Percentiles rank a stretch among this genome's conserved stretches.
Evolutionary conservation across 2,888 invertebrate species (phyloP).

Genomic region (Xestia sexstrigata): DNA sequence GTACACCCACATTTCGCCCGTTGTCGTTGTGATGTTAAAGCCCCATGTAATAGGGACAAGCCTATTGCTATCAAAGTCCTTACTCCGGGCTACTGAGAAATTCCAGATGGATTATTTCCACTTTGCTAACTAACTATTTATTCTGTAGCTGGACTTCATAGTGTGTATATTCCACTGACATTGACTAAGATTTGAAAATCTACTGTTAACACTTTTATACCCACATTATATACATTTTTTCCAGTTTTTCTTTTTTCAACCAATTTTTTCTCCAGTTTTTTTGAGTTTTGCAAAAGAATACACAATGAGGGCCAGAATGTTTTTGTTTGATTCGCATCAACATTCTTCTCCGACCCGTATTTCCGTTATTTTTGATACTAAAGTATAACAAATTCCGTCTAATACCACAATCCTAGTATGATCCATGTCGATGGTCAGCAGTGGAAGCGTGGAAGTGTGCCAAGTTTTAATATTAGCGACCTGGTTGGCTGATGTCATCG

Average conservation of each 20-base stretch:
- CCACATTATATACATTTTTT: too few species aligned
- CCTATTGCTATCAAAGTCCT: too few species aligned
- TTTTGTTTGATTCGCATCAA: background rate
- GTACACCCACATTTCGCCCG: background rate
- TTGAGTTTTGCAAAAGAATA: background rate
- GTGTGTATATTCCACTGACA: background rate
- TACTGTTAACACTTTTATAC: background rate
- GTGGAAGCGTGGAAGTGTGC: conserved; percentile 77
- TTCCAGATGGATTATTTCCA: too few species aligned
- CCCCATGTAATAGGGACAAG: too few species aligned
- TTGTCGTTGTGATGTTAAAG: background rate
- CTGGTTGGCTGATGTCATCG: conserved; percentile 84
- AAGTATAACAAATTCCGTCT: conserved; percentile 48
- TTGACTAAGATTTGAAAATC: background rate
- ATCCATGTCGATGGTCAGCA: conserved; percentile 74
- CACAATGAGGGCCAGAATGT: conserved; percentile 8
- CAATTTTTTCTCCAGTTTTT: background rate
- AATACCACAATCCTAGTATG: conserved; percentile 68
- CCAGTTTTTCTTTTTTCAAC: background rate
- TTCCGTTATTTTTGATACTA: conserved; percentile 48
- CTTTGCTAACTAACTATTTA: background rate
- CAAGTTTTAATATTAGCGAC: conserved; percentile 88
- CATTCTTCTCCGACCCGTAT: conserved; percentile 19
- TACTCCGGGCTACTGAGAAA: too few species aligned
- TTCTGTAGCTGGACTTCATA: background rate